Evolutionary conservation across 2,888 invertebrate genomes (phyloP), one percentile per base, ranked within the genome.

Genomic region (Hydrotaea diabolus): DNA sequence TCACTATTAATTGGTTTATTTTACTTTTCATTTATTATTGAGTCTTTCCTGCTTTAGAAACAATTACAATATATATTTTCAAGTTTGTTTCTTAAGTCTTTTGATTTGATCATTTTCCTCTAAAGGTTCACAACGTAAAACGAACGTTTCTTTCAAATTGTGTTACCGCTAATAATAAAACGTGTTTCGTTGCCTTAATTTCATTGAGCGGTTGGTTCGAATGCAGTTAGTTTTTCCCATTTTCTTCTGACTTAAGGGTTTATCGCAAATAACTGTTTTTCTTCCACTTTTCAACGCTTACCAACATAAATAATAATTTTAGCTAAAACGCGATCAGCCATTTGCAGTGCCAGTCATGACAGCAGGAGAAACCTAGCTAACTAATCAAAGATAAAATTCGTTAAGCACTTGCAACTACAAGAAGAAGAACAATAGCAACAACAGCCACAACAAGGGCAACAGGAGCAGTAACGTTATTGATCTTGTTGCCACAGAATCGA

Each of bases 301-400:
- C 39, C 64, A 81, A 76, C 78, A 72, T 73, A 76, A 84, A 79
- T 84, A 64, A 78, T 78, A 84, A 84, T 78, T 84, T 84, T 46
- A 78, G 64, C 62, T 9, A 36, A n/a, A 62, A 62, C 31, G 62
- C 62, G 78, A 78, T 81, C 81, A 81, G 75, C 75, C 72, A 78
- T 64, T 84, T 84, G 77, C 7, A 17, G 2, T 11, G 11, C 55
- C 21, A 21, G 7, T 7, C 2, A 19, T 57, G 57, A 23, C 17
- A 36, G n/a, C 77, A 66, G 13, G 26, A 66, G 15, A 77, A 80
- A 53, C 90, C 89, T 89, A 90, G 88, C 86, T n/a, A 87, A 86
- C 88, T 87, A 89, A 80, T 81, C 86, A 83, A 80, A 77, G 80
- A 84, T 75, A 74, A 82, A 59, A 83, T 78, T 78, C 76, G 75